Conservation (phyloP, 2,888 invertebrate genomes). For the Eupithecia subumbrata region DNA sequence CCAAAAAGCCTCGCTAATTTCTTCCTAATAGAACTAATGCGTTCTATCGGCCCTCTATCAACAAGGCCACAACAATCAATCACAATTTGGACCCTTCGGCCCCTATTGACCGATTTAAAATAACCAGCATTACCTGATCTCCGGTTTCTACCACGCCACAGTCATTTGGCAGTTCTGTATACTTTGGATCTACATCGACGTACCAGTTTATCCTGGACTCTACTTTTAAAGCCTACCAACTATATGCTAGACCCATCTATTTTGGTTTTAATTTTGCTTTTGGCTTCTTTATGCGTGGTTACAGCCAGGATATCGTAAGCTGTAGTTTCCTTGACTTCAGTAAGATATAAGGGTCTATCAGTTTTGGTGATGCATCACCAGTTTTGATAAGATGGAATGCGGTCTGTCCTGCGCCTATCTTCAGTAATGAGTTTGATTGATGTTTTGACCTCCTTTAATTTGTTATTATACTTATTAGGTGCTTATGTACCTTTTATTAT, state of each 20-base stretch:
- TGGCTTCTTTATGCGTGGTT: constrained; percentile 21
- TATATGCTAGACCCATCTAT: constrained; percentile 10
- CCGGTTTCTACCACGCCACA: constrained; percentile 10
- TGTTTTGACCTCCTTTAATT: constrained; percentile 31
- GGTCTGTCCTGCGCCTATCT: constrained; percentile 46
- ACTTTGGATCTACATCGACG: constrained; percentile 1
- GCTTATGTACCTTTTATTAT: background rate
- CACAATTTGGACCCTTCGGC: constrained; percentile 74
- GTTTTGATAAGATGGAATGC: constrained; percentile 57
- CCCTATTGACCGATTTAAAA: constrained; percentile 63
- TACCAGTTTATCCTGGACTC: constrained; percentile 17
- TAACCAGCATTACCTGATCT: constrained; percentile 51
- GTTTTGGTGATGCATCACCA: constrained; percentile 45
- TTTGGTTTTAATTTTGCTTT: constrained; percentile 17
- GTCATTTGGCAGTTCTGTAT: constrained; percentile 17
- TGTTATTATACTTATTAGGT: constrained; percentile 26
- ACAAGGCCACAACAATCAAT: constrained; percentile 73
- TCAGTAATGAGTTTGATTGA: constrained; percentile 29
- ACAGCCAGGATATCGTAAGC: constrained; percentile 22
- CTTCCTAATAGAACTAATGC: constrained; percentile 73
- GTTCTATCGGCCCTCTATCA: constrained; percentile 65
- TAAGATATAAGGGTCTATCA: constrained; percentile 36
- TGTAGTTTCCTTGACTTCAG: constrained; percentile 23
- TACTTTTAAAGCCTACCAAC: background rate
- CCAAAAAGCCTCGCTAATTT: constrained; percentile 49